Percentiles rank a stretch among this genome's conserved stretches.
Evolutionary conservation across 2,888 invertebrate species (phyloP).

Genomic region (Taenaris catops): DNA sequence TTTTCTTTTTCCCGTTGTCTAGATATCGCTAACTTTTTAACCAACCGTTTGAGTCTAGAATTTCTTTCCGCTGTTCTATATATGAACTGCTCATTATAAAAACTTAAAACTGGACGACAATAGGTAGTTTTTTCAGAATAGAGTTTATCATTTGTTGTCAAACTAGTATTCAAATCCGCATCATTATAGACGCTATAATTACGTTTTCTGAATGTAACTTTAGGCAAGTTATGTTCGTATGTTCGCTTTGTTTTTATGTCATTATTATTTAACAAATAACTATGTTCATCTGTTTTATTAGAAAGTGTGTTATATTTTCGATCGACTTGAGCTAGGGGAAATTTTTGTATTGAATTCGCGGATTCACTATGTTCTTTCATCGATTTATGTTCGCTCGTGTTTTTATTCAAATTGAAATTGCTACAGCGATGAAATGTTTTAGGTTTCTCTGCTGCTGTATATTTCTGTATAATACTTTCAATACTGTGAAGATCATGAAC

Average conservation of each 20-base stretch:
- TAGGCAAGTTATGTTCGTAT: not conserved
- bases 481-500: not conserved
- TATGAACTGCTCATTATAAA: slow-evolving; percentile 39
- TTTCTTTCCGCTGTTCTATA: slow-evolving; percentile 44
- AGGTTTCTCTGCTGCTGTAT: slow-evolving; percentile 1
- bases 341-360: not conserved
- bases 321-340: not conserved
- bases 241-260: not conserved
- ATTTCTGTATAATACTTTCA: slow-evolving; percentile 3
- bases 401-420: slow-evolving; percentile 6
- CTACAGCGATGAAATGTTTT: not conserved
- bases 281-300: not conserved
- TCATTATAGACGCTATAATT: not conserved
- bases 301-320: not conserved
- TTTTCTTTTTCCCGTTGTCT: slow-evolving; percentile 45
- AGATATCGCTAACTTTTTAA: slow-evolving; percentile 37
- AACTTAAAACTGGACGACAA: slow-evolving; percentile 37
- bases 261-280: not conserved
- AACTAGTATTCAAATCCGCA: slow-evolving; percentile 4
- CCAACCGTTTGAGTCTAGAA: slow-evolving; percentile 37
- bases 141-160: slow-evolving; percentile 21
- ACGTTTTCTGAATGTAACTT: not conserved
- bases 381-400: slow-evolving; percentile 10
- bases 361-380: slow-evolving; percentile 1
- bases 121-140: slow-evolving; percentile 43